Evolutionary conservation across 2,113 vertebrate genomes (phyloP).

Genomic region (Caretta caretta): DNA sequence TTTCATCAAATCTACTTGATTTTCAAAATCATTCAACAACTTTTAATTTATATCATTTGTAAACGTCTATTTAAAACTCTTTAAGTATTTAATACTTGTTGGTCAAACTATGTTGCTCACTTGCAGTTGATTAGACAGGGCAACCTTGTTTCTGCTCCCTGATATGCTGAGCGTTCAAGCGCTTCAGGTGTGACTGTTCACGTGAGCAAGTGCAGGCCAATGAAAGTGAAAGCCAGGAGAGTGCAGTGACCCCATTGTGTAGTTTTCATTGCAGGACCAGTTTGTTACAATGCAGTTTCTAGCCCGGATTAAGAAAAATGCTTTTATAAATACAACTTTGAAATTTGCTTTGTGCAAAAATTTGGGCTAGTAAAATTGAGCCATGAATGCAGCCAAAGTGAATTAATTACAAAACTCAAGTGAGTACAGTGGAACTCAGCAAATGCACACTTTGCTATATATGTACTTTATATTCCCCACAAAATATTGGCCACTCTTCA

Average conservation of each 20-base stretch:
- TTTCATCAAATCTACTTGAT: slow-evolving; percentile 36
- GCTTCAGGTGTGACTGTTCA: not conserved
- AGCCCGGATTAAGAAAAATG: not conserved
- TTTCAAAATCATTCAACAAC: slow-evolving; percentile 42
- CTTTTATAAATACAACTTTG: not conserved
- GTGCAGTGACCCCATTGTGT: not conserved
- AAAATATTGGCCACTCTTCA: slow-evolving; percentile 26
- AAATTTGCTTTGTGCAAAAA: not conserved
- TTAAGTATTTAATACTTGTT: not conserved
- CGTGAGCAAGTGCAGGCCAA: not conserved
- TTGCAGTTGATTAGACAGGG: not conserved
- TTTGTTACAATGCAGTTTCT: slow-evolving; percentile 18
- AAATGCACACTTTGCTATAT: not conserved
- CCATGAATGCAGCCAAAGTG: not conserved
- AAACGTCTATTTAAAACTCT: not conserved
- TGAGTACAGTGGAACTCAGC: slow-evolving; percentile 2
- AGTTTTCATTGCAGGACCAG: not conserved
- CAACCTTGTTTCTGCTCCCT: slow-evolving; percentile 1
- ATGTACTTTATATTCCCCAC: not conserved
- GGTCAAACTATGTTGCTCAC: not conserved
- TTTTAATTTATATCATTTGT: slow-evolving; percentile 23
- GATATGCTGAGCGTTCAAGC: not conserved
- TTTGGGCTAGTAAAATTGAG: not conserved
- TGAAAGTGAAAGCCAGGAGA: not conserved
- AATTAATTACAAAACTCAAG: not conserved